phyloP scores from a whole-genome alignment of 2,888 invertebrate genomes.

The Cataglyphis cursor region DNA sequence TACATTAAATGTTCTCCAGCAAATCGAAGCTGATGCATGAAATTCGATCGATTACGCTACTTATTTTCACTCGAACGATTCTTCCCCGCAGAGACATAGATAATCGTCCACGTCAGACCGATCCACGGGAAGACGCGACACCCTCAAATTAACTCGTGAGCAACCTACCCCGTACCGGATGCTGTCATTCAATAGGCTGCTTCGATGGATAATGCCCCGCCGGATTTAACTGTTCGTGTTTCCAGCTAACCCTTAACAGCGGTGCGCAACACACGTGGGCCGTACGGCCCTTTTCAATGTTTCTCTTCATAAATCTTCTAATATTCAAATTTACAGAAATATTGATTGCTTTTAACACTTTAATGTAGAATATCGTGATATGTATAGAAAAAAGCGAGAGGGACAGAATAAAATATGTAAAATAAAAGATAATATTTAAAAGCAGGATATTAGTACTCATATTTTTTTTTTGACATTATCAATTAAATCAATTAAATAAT shows the following conservation, averaged over 20 bases:
- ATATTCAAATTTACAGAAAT: slow-evolving; percentile 1
- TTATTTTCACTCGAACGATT: not conserved
- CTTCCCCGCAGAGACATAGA: slow-evolving; percentile 22
- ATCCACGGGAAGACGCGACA: slow-evolving; percentile 49
- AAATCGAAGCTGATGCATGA: slow-evolving; percentile 19
- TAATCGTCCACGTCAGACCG: slow-evolving; percentile 46
- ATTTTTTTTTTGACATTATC: not conserved
- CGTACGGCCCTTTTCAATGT: not conserved
- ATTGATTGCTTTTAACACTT: not conserved
- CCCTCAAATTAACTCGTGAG: slow-evolving; percentile 39
- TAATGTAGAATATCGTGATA: not conserved
- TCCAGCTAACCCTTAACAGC: slow-evolving; percentile 33
- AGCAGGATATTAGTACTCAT: not conserved
- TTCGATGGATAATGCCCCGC: slow-evolving; percentile 33
- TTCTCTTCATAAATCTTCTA: not conserved
- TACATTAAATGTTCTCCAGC: slow-evolving; percentile 23
- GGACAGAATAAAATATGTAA: not conserved
- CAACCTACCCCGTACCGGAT: slow-evolving; percentile 35
- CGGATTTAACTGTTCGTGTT: slow-evolving; percentile 36
- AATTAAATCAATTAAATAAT: not conserved
- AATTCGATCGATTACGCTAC: slow-evolving; percentile 39
- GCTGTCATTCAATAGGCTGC: slow-evolving; percentile 50
- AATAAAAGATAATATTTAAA: not conserved
- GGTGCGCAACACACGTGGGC: slow-evolving; percentile 38
- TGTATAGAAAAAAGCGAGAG: not conserved